Percentiles rank a stretch among this genome's conserved stretches.
These are phyloP conservation scores for Beroe forskalii DNA, from an alignment of 37 sponge, comb jelly and placozoan genomes.

Conservation along the genomic window DNA sequence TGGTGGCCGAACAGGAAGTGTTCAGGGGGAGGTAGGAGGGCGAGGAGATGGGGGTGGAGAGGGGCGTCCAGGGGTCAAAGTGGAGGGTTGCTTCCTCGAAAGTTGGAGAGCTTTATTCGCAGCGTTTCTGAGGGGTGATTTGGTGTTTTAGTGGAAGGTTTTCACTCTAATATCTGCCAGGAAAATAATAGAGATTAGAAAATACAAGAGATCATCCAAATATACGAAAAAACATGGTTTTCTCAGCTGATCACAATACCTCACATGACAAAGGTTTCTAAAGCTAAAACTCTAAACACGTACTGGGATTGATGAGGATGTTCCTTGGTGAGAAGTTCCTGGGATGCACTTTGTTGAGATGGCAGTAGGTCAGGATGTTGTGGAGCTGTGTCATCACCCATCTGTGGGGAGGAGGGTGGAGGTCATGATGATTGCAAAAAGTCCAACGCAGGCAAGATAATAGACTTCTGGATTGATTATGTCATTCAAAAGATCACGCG, in stretches of 20 bases:
- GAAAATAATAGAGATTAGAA: no score
- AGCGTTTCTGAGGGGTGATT: not conserved
- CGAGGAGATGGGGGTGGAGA: not conserved
- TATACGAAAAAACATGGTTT: no score
- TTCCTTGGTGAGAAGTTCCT: not conserved
- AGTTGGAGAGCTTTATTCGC: conserved; percentile 21
- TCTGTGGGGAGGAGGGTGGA: not conserved
- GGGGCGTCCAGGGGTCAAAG: not conserved
- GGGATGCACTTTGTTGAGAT: conserved; percentile 4
- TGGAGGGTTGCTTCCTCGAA: not conserved
- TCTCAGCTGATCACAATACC: no score
- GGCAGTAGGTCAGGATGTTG: conserved; percentile 20
- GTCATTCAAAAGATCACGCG: no score
- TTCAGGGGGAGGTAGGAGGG: conserved; percentile 40
- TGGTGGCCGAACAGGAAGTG: not conserved
- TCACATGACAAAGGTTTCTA: no score
- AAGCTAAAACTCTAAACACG: no score
- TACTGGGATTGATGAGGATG: conserved; percentile 20
- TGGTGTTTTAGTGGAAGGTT: no score
- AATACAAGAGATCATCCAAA: no score
- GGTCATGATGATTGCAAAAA: no score
- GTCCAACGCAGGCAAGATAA: no score
- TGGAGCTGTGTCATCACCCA: not conserved
- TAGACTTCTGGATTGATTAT: no score
- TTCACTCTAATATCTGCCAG: no score